Evolutionary conservation across 2,113 vertebrate genomes (phyloP), one percentile per base, ranked within the genome.

Genomic region (Anthoscopus minutus): DNA sequence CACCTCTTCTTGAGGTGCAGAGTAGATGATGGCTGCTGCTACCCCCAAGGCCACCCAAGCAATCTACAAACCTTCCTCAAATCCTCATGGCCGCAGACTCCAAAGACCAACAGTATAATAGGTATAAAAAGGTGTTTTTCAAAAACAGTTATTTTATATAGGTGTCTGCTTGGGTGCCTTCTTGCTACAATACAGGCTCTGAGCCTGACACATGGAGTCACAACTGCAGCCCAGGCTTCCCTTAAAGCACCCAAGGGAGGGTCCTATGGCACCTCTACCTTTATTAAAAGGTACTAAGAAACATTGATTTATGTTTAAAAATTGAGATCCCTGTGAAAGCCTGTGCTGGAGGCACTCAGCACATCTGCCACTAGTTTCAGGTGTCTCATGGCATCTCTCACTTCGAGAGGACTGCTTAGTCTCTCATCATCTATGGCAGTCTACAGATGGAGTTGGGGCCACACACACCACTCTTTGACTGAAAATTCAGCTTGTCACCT

Each of bases 161-260:
- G 45, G 7, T 0, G 0, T 27, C 9, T 51, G 5, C 27, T 60
- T 5, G 11, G 9, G 21, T 58, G 30, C 18, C 48, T 38, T 58
- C 44, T 60, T 77, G 27, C 45, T 33, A 12, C 4, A 2, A 8
- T 37, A 33, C 9, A 28, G 44, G 45, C 53, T 67, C 62, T 37
- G 31, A 58, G 44, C 33, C 33, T 77, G 53, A 37, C 18, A 60
- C 7, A 10, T 27, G 44, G 27, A 37, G 27, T 77, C 44, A 27
- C 31, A 44, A 0, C 17, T 50, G 44, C 21, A 66, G 17, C 44
- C 24, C 45, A 51, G 62, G 37, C 33, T 86, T 77, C 37, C 27
- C 37, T 67, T 67, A 28, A 33, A 38, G 27, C 33, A 10, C 22
- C 11, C 62, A 60, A 45, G 62, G 42, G 44, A 51, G 53, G 14